A percentile compares a stretch with the other conserved stretches of the same genome.
Conservation (phyloP, 2,888 invertebrate species). For the Bursaphelenchus okinawaensis region DNA sequence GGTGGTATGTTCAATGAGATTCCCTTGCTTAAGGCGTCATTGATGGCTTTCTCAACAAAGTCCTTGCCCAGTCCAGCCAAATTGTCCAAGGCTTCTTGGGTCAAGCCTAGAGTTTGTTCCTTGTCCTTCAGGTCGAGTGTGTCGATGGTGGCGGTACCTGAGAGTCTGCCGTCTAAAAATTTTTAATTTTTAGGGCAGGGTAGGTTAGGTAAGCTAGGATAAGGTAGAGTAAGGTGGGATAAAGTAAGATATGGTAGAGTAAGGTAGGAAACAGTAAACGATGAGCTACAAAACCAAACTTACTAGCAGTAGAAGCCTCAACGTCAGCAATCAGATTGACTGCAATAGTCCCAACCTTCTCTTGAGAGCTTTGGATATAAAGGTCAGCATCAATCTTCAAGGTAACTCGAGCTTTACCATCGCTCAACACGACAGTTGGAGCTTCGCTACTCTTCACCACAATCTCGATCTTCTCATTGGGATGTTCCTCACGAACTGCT, state of each 20-base stretch:
- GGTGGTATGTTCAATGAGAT: conserved; percentile 42
- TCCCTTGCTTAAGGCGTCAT: conserved; percentile 51
- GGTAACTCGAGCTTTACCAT: conserved; percentile 1
- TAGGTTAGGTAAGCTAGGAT: too few species aligned
- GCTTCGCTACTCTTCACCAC: conserved; percentile 42
- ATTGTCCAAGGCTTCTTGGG: conserved; percentile 53
- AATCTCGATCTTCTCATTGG: conserved; percentile 46
- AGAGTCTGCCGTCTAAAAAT: conserved; percentile 11
- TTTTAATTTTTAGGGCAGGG: not conserved
- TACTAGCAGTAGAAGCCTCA: not conserved
- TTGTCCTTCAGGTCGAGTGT: conserved; percentile 20
- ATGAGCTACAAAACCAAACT: too few species aligned
- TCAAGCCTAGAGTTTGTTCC: conserved; percentile 33
- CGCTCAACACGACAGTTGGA: conserved; percentile 30
- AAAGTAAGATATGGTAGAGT: too few species aligned
- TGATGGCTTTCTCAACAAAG: conserved; percentile 45
- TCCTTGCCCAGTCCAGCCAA: conserved; percentile 55
- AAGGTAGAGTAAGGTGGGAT: too few species aligned
- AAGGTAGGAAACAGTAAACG: too few species aligned
- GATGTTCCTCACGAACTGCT: conserved; percentile 48
- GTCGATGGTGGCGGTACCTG: conserved; percentile 23
- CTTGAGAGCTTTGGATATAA: conserved; percentile 42
- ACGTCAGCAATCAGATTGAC: conserved; percentile 10
- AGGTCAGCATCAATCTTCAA: conserved; percentile 46
- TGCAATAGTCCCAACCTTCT: conserved; percentile 38